Conservation (phyloP, 2,888 invertebrate genomes). For the Microctonus hyperodae region DNA sequence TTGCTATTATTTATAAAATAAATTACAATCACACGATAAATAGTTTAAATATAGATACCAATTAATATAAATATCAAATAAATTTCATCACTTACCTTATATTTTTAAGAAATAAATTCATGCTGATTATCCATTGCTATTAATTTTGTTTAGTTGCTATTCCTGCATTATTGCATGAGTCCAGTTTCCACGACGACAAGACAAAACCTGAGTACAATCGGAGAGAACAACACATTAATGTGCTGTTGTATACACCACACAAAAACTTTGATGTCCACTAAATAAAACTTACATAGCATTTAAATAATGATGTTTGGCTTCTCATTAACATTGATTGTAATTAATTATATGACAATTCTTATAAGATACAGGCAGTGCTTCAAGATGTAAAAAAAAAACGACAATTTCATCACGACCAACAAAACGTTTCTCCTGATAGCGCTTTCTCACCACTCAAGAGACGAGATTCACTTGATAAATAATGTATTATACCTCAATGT, state of each 20-base stretch:
- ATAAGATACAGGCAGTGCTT: neutral
- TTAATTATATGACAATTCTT: neutral
- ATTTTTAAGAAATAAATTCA: neutral
- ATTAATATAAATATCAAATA: neutral
- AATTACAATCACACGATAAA: too few species aligned
- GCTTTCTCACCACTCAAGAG: neutral
- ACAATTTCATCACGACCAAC: neutral
- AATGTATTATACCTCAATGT: neutral
- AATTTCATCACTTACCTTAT: neutral
- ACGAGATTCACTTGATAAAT: constrained; percentile 8
- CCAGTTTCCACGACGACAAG: constrained; percentile 21
- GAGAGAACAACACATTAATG: constrained; percentile 2
- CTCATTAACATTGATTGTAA: neutral
- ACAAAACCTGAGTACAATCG: constrained; percentile 16
- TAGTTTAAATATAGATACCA: too few species aligned
- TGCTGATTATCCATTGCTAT: neutral
- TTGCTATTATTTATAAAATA: neutral
- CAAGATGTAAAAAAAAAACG: neutral
- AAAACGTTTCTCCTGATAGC: neutral
- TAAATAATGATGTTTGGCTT: neutral
- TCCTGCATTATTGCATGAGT: neutral
- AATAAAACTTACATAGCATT: neutral
- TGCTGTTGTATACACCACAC: neutral
- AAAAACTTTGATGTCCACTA: neutral
- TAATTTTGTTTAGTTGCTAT: constrained; percentile 1